Evolutionary conservation across 2,888 invertebrate genomes (phyloP).

Genomic region (Morpho helenor): DNA sequence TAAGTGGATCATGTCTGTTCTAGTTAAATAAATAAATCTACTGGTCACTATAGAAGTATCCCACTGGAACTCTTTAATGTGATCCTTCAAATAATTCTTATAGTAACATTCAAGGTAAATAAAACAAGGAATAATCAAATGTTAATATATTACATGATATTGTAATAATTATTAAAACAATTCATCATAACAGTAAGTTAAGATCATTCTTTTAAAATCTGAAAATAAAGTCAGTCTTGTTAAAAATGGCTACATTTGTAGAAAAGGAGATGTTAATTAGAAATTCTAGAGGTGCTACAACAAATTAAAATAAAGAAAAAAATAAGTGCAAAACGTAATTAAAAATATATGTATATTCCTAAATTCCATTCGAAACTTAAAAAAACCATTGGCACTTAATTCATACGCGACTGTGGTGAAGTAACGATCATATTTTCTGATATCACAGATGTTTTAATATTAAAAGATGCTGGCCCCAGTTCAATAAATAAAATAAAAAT

Average conservation of each 20-base stretch:
- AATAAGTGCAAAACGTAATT: conserved; percentile 49
- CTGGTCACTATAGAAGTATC: too few relatives aligned
- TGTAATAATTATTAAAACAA: conserved; percentile 72
- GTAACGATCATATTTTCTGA: conserved; percentile 33
- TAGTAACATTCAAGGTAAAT: conserved; percentile 4
- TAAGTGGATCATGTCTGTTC: too few relatives aligned
- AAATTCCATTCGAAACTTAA: conserved; percentile 50
- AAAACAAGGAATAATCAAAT: conserved; percentile 43
- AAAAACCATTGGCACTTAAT: conserved; percentile 59
- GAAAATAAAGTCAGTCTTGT: conserved; percentile 80
- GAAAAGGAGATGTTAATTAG: conserved; percentile 54
- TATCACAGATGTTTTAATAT: conserved; percentile 58
- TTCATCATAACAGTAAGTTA: conserved; percentile 72
- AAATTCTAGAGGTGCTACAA: conserved; percentile 50
- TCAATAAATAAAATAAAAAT: conserved; percentile 28
- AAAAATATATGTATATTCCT: conserved; percentile 48
- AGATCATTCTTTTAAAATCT: conserved; percentile 65
- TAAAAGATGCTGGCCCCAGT: conserved; percentile 40
- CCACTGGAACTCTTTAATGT: too few relatives aligned
- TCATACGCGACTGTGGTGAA: conserved; percentile 23
- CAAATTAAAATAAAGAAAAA: conserved; percentile 55
- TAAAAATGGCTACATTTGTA: conserved; percentile 75
- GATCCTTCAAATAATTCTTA: too few relatives aligned
- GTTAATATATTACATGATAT: conserved; percentile 78
- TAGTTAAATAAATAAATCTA: too few relatives aligned